These are phyloP conservation scores for Tryphoninae sp. DNA, from an alignment of 2,888 invertebrate species.

Conservation along the genomic window DNA sequence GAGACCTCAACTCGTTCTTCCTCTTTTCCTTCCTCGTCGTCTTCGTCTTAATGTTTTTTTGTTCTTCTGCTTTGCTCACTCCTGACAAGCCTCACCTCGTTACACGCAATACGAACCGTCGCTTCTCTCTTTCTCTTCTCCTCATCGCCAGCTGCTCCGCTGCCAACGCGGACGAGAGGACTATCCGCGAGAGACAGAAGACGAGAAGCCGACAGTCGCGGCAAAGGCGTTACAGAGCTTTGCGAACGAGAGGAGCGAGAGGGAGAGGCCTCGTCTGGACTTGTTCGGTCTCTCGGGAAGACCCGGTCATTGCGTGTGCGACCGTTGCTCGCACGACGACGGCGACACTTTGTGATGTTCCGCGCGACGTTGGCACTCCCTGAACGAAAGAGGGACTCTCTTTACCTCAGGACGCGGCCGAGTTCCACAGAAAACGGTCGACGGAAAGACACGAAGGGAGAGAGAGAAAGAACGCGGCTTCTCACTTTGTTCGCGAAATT, in stretches of 20 bases:
- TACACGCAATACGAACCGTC: conserved; percentile 36
- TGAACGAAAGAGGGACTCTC: conserved; percentile 19
- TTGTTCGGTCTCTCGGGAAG: conserved; percentile 54
- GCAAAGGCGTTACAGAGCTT: background rate
- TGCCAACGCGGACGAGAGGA: conserved; percentile 4
- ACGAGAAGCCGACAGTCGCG: conserved; percentile 2
- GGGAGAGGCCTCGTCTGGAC: conserved; percentile 8
- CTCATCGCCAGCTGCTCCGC: conserved; percentile 25
- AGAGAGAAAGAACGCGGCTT: background rate
- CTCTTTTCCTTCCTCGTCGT: conserved; percentile 31
- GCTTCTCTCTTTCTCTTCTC: background rate
- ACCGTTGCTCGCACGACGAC: conserved; percentile 61
- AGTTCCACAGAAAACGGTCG: conserved; percentile 35
- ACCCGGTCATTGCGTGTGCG: conserved; percentile 66
- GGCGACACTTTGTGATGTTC: conserved; percentile 45
- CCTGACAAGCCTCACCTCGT: conserved; percentile 27
- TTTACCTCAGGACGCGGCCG: conserved; percentile 26
- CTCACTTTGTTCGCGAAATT: conserved; percentile 29
- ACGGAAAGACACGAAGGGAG: too few species aligned
- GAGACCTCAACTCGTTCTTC: conserved; percentile 34
- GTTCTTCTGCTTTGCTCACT: conserved; percentile 6
- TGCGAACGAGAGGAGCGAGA: background rate
- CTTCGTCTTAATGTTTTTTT: background rate
- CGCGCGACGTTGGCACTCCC: conserved; percentile 21
- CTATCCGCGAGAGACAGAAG: conserved; percentile 10